These are phyloP conservation scores for Tychaedon coryphoeus DNA, from an alignment of 2,113 vertebrate species.

Conservation along the genomic window DNA sequence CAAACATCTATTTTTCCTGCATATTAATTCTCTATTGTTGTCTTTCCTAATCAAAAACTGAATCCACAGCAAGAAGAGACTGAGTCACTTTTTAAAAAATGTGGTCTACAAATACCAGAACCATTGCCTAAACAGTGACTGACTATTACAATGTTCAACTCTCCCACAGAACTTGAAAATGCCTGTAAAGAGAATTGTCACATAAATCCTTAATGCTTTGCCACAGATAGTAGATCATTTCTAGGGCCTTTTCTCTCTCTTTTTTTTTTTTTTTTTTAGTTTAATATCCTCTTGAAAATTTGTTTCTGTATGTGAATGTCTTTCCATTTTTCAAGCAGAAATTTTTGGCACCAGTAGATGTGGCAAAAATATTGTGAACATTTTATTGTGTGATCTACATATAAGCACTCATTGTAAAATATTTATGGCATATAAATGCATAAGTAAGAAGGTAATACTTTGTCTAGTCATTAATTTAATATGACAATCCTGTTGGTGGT, in stretches of 20 bases:
- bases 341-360: background rate
- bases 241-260: background rate
- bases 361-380: background rate
- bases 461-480: constrained; percentile 8
- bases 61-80: background rate
- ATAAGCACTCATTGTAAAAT: background rate
- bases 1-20: background rate
- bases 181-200: background rate
- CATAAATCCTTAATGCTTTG: background rate
- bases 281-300: background rate
- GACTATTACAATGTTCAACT: background rate
- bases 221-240: background rate
- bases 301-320: background rate
- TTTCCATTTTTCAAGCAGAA: background rate
- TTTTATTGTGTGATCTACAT: background rate
- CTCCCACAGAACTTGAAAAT: background rate
- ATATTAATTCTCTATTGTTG: background rate
- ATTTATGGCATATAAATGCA: constrained; percentile 35
- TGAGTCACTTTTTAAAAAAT: background rate
- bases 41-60: background rate
- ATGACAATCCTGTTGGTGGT: background rate
- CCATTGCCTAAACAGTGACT: background rate
- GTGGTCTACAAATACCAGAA: background rate
- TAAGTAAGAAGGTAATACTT: constrained; percentile 13
- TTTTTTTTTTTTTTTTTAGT: background rate